Evolutionary conservation across 2,797 vertebrate species (phyloP).

Genomic region (Enteromius viviparus): DNA sequence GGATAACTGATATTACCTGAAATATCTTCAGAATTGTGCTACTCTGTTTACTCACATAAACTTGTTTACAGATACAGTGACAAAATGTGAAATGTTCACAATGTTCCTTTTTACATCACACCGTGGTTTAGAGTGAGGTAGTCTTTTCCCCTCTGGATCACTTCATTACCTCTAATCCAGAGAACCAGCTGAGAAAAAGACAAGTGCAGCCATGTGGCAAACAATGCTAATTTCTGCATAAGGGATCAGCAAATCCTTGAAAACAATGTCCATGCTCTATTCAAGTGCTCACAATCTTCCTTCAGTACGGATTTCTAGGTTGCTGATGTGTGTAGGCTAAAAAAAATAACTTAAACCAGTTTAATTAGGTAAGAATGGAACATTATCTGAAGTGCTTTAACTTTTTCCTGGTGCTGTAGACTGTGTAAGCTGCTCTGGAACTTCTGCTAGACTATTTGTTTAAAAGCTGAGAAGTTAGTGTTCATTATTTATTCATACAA

Average conservation of each 20-base stretch:
- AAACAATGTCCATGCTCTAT: constrained; percentile 19
- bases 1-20: background rate
- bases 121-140: constrained; percentile 15
- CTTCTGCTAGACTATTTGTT: background rate
- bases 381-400: background rate
- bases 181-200: constrained; percentile 23
- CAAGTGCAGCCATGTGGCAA: constrained; percentile 30
- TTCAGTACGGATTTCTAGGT: constrained; percentile 7
- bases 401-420: background rate
- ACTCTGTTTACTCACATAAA: background rate
- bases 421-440: background rate
- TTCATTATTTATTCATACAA: background rate
- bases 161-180: constrained; percentile 36
- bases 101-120: background rate
- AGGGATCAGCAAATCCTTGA: constrained; percentile 18
- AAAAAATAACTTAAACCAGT: background rate
- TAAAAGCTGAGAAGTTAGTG: background rate
- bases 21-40: background rate
- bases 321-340: background rate
- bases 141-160: constrained; percentile 17
- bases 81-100: background rate
- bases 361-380: background rate
- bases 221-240: constrained; percentile 28
- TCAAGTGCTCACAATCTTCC: background rate
- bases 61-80: background rate